A percentile compares a stretch with the other conserved stretches of the same genome.
phyloP scores from a whole-genome alignment of 2,888 invertebrate genomes.

The Serrognathus titanus region DNA sequence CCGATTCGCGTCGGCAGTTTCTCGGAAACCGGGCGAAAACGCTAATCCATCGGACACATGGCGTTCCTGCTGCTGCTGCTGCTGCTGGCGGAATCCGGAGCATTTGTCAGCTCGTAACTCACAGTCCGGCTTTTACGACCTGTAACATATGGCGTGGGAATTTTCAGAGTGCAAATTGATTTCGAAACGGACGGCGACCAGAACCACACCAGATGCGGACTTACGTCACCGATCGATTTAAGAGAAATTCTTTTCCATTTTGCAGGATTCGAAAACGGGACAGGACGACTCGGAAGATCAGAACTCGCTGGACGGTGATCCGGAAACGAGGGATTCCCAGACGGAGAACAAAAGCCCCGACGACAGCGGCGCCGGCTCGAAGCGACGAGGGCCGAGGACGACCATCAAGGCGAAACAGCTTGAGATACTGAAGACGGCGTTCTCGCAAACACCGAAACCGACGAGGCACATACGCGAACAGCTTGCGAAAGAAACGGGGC shows the following conservation, averaged over 20 bases:
- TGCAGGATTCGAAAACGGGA: conserved; percentile 64
- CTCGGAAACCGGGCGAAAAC: too few species aligned
- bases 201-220: too few species aligned
- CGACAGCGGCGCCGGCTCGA: conserved; percentile 86
- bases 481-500: conserved; percentile 97
- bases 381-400: conserved; percentile 93
- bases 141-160: too few species aligned
- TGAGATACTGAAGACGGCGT: conserved; percentile 97
- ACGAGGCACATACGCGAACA: conserved; percentile 99
- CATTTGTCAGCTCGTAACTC: too few species aligned
- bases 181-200: too few species aligned
- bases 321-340: conserved; percentile 85
- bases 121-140: too few species aligned
- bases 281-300: conserved; percentile 84
- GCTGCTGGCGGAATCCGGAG: too few species aligned
- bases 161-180: too few species aligned
- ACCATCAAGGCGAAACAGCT: conserved; percentile 99
- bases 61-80: too few species aligned
- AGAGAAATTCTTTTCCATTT: neutral
- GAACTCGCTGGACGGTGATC: conserved; percentile 86
- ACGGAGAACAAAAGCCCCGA: conserved; percentile 90
- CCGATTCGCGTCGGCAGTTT: too few species aligned
- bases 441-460: conserved; percentile 98
- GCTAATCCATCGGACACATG: too few species aligned
- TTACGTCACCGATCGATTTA: too few species aligned